These are phyloP conservation scores for Anguilla anguilla DNA, from an alignment of 2,797 vertebrate species.

Conservation along the genomic window DNA sequence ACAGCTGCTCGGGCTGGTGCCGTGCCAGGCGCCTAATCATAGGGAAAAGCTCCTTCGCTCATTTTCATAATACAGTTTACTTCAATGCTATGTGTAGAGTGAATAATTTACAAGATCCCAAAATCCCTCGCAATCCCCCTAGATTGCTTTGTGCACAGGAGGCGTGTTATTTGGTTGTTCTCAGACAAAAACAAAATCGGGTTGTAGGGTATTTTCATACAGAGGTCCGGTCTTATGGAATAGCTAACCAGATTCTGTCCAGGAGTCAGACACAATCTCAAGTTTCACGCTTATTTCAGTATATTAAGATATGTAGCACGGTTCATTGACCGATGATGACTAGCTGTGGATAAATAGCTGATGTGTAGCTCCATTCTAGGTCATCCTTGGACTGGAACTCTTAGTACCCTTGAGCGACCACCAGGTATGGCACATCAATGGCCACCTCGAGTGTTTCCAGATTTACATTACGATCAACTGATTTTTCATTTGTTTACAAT, in stretches of 20 bases:
- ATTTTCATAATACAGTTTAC: constrained; percentile 11
- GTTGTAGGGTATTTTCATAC: background rate
- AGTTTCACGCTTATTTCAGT: background rate
- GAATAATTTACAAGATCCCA: background rate
- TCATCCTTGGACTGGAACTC: background rate
- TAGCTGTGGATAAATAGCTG: background rate
- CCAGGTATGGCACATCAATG: background rate
- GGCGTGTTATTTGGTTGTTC: background rate
- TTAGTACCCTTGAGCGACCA: background rate
- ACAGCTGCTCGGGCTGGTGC: constrained; percentile 6
- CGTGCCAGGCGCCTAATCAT: constrained; percentile 18
- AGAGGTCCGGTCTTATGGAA: background rate
- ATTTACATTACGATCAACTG: background rate
- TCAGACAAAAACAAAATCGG: background rate
- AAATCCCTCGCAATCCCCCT: background rate
- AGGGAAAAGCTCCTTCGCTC: background rate
- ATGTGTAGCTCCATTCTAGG: background rate
- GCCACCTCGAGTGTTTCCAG: background rate
- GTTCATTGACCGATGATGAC: background rate
- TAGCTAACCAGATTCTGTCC: background rate
- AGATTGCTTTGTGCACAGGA: background rate
- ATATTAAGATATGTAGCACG: background rate
- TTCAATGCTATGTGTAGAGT: background rate
- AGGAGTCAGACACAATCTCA: background rate
- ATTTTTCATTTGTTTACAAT: background rate